Evolutionary conservation across 2,113 vertebrate genomes (phyloP).

Genomic region (Mirounga angustirostris): DNA sequence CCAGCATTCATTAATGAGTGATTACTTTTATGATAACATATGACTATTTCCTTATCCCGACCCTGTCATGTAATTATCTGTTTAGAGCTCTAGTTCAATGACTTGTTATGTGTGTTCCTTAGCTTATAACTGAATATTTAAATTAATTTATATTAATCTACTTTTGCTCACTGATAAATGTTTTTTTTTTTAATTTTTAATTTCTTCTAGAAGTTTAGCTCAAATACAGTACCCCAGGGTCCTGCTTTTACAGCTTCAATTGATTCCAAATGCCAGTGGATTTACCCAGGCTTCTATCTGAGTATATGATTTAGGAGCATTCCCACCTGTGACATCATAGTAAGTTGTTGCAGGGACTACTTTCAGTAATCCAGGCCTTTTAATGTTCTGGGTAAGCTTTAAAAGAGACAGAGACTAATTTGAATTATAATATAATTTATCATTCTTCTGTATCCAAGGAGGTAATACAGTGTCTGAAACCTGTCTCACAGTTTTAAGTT

Average conservation of each 20-base stretch:
- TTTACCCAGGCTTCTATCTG: not conserved
- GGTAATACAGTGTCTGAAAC: not conserved
- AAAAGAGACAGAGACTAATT: not conserved
- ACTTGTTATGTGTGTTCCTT: not conserved
- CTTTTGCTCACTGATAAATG: not conserved
- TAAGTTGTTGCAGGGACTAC: not conserved
- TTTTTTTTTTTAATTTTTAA: not conserved
- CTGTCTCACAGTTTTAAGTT: not conserved
- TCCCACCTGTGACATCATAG: not conserved
- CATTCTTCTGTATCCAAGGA: not conserved
- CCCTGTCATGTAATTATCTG: not conserved
- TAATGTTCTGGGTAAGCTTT: not conserved
- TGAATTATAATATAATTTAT: not conserved
- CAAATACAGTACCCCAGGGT: not conserved
- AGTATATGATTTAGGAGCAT: not conserved
- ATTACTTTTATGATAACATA: not conserved
- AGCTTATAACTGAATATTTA: not conserved
- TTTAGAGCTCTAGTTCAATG: not conserved
- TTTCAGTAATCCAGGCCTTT: not conserved
- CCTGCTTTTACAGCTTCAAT: not conserved
- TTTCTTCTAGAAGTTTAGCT: not conserved
- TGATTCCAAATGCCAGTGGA: not conserved
- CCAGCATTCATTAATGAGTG: not conserved
- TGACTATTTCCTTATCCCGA: not conserved
- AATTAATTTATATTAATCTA: not conserved